A percentile compares a stretch with the other conserved stretches of the same genome.
Evolutionary conservation across 53 echinoderm and acorn worm genomes (phyloP).

Genomic region (Henricia sp.): DNA sequence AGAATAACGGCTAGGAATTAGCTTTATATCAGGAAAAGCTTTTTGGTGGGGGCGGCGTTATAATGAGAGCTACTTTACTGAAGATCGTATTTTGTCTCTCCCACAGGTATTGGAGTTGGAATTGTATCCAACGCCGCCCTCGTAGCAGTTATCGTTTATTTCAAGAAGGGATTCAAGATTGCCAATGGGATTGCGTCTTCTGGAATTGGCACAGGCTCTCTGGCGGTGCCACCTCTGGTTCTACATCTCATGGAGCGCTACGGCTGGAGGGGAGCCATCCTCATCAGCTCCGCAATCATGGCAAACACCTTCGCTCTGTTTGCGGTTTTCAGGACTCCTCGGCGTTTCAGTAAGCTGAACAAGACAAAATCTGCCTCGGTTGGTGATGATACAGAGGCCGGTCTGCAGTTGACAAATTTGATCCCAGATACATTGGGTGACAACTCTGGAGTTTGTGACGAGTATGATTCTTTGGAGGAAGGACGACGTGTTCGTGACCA

Average conservation of each 20-base stretch:
- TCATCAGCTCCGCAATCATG: constrained; percentile 47
- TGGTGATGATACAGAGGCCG: background rate
- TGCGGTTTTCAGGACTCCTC: constrained; percentile 1
- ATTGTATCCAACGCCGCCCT: background rate
- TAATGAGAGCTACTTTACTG: background rate
- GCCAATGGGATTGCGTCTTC: constrained; percentile 67
- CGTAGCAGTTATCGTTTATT: constrained; percentile 53
- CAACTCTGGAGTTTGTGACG: background rate
- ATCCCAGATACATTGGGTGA: background rate
- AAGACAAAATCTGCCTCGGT: background rate
- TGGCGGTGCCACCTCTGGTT: constrained; percentile 54
- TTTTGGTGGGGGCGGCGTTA: no score
- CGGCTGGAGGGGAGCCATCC: constrained; percentile 60
- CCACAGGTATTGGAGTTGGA: background rate
- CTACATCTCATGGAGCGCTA: constrained; percentile 38
- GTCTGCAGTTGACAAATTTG: background rate
- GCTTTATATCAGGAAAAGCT: no score
- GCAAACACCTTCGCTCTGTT: background rate
- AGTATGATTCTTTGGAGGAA: background rate
- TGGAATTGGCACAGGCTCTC: constrained; percentile 65
- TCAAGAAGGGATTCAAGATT: constrained; percentile 51
- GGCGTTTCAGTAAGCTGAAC: background rate
- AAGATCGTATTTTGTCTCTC: no score
- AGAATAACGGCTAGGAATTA: no score
- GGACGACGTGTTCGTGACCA: background rate